Evolutionary conservation across 2,888 invertebrate species (phyloP), one percentile per base, ranked within the genome.

Genomic region (Epinotia ramella): DNA sequence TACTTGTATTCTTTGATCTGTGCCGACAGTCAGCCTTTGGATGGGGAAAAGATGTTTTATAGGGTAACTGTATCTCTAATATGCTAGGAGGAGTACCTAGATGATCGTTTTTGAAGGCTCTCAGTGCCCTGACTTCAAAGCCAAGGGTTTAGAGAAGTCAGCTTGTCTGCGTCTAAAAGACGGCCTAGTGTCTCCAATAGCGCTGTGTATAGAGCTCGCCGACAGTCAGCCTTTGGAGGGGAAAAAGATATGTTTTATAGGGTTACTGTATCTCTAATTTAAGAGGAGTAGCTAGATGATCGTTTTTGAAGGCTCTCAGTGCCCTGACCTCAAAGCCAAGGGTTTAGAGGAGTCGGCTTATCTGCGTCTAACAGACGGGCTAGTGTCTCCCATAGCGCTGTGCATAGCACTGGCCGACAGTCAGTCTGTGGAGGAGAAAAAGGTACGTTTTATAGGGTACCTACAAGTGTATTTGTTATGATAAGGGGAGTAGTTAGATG

Each of bases 341-440:
- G 91, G 90, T 18, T 92, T 88, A 7, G 90, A 90, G 62, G 93
- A 94, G 62, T 81, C 91, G 0, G 87, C 92, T 0, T 92, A 90
- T 73, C 81, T 93, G 0, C 84, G 91, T 7, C 81, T 94, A 0
- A 92, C 91, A 76, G 93, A 93, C 82, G 90, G 85, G 0, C 80
- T 94, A 1, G 88, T 93, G 2, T 89, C 90, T 0, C 83, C 86
- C n/a, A 79, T 91, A 2, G 89, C 90, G 5, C 80, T 92, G 0
- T 92, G 92, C 76, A 89, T 91, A 76, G 91, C 92, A 74, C 82
- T 88, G 0, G n/a, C n/a, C n/a, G n/a, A 86, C 91, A 78, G 79
- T 24, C 24, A 24, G 24, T 24, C 24, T 24, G 49, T 80, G 0
- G 86, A 86, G 1, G 86, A 88, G 60, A 88, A 89, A 73, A 80